These are phyloP conservation scores for Thinocorus orbignyianus DNA, from an alignment of 2,113 vertebrate genomes.

Conservation along the genomic window DNA sequence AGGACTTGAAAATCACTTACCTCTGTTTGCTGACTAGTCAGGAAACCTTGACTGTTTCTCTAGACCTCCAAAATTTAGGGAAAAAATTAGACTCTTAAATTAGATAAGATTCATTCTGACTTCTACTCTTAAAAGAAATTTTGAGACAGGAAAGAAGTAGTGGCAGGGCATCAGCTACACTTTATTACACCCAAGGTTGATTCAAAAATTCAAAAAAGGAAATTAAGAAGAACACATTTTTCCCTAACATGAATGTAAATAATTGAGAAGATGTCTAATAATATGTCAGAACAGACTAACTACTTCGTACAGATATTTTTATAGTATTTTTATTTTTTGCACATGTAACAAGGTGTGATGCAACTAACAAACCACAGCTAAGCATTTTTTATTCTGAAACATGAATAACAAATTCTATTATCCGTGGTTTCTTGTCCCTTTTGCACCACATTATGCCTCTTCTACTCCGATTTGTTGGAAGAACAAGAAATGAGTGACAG, in stretches of 20 bases:
- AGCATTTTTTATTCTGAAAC: background rate
- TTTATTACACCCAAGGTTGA: background rate
- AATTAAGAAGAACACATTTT: background rate
- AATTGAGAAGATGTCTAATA: background rate
- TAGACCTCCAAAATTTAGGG: background rate
- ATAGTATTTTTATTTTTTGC: background rate
- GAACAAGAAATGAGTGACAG: background rate
- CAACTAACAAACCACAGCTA: background rate
- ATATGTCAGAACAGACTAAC: background rate
- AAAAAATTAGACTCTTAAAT: background rate
- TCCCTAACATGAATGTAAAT: background rate
- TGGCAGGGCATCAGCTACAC: background rate
- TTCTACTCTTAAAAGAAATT: background rate
- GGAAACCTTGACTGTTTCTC: background rate
- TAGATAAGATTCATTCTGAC: background rate
- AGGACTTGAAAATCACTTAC: background rate
- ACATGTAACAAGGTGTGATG: background rate
- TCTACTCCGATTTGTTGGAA: background rate
- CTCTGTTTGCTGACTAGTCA: background rate
- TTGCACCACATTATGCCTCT: background rate
- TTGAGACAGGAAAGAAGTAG: background rate
- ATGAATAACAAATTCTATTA: background rate
- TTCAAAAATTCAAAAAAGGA: background rate
- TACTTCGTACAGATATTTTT: background rate
- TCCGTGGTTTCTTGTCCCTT: background rate